phyloP scores from a whole-genome alignment of 1,140 invertebrate genomes.

The Pseudomyrmex gracilis region DNA sequence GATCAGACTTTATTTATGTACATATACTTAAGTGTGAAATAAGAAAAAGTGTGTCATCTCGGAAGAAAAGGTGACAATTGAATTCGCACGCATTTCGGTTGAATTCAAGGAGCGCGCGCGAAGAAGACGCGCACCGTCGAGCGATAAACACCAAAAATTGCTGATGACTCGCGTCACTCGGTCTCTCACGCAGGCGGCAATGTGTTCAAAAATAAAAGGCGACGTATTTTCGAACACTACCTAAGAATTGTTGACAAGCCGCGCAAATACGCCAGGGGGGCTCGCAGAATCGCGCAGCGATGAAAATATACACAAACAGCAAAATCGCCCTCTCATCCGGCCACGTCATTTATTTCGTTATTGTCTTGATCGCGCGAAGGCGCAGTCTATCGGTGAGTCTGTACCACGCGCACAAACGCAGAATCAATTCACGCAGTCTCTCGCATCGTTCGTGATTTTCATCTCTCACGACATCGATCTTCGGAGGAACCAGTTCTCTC shows the following conservation, averaged over 20 bases:
- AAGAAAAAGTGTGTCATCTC: conserved; percentile 8
- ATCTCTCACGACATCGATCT: neutral
- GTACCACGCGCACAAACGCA: neutral
- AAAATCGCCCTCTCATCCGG: neutral
- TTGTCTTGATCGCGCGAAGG: conserved; percentile 25
- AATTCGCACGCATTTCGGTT: neutral
- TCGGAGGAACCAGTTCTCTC: neutral
- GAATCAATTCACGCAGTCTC: neutral
- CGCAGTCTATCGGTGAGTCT: neutral
- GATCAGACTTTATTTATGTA: neutral
- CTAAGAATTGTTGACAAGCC: neutral
- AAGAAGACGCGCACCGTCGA: neutral
- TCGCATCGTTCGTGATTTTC: neutral
- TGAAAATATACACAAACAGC: neutral
- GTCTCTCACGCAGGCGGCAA: neutral
- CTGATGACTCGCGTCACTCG: neutral
- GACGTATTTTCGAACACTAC: neutral
- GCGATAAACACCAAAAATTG: neutral
- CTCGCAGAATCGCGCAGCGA: too few species aligned
- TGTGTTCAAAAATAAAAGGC: conserved; percentile 28
- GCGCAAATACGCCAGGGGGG: conserved; percentile 1
- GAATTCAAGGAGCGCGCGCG: neutral
- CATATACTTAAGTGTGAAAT: too few species aligned
- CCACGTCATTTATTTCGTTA: conserved; percentile 27
- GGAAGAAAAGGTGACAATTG: conserved; percentile 14